Evolutionary conservation across 2,113 vertebrate species (phyloP), one percentile per base, ranked within the genome.

Genomic region (Platysteira castanea): DNA sequence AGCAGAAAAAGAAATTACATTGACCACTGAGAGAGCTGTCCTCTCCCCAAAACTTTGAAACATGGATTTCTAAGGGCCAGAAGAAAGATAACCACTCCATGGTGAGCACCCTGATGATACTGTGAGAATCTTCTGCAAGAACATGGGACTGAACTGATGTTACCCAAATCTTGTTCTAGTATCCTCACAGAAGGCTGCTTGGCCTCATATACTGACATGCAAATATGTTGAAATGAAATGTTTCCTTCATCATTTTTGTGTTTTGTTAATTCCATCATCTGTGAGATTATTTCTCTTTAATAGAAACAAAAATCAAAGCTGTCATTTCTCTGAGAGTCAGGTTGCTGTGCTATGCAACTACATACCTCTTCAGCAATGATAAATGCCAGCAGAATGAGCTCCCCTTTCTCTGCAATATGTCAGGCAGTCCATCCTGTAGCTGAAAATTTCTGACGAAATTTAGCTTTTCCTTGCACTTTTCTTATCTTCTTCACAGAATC

Each of bases 71-170:
- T 87, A 90, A 81, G 24, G 41, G 4, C 3, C 3, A 50, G 13
- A 84, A 63, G 9, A 83, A 71, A 70, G 39, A 54, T 35, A 85
- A 39, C 3, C 24, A 56, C 39, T 67, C 5, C 21, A 35, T 4
- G 0, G 8, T 30, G 14, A 86, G 9, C 27, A 74, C 12, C 27
- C 5, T 39, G 1, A 2, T 1, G 0, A 33, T 57, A 27, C 37
- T 63, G 8, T 44, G 42, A 77, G 50, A 78, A 78, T 46, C 70
- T 89, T 75, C 67, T 86, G 9, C 21, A 49, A 33, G 42, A 86
- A 47, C 17, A 30, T 30, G n/a, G 41, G 65, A 52, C 11, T 60
- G 26, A 82, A 31, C 26, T 1, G 3, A 59, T 8, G 17, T 26
- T 56, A 17, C 8, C 15, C 42, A 82, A 46, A 50, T 54, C 20